Evolutionary conservation across 1,140 invertebrate species (phyloP).

Genomic region (Leptinotarsa texana): DNA sequence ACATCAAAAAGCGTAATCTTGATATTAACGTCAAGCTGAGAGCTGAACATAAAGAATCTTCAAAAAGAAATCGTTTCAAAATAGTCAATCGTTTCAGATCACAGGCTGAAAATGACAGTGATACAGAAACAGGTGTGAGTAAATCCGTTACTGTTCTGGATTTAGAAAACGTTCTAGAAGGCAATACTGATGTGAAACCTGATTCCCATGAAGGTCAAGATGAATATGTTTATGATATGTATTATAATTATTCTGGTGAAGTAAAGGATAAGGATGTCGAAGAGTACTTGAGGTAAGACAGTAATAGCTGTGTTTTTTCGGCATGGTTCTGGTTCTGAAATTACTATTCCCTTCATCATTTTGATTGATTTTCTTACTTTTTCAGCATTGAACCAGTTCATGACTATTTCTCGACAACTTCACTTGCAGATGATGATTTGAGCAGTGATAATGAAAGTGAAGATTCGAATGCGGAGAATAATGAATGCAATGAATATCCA

Average conservation of each 20-base stretch:
- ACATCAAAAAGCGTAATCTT: constrained; percentile 56
- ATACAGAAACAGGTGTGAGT: constrained; percentile 26
- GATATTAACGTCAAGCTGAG: constrained; percentile 58
- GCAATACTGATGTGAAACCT: constrained; percentile 27
- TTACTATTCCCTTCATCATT: too few relatives aligned
- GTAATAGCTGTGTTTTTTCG: constrained; percentile 33
- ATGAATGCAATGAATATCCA: constrained; percentile 64
- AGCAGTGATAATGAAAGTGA: constrained; percentile 56
- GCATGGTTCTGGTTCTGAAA: too few relatives aligned
- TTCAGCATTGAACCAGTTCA: constrained; percentile 51
- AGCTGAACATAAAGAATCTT: constrained; percentile 54
- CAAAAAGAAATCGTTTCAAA: constrained; percentile 58
- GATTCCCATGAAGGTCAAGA: constrained; percentile 36
- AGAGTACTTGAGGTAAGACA: constrained; percentile 43
- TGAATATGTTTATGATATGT: constrained; percentile 62
- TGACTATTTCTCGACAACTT: constrained; percentile 59
- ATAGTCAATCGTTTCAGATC: constrained; percentile 56
- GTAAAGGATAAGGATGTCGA: constrained; percentile 60
- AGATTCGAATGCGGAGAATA: constrained; percentile 64
- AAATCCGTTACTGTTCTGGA: constrained; percentile 52
- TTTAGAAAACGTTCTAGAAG: constrained; percentile 50
- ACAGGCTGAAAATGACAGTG: constrained; percentile 17
- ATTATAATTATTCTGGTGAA: constrained; percentile 59
- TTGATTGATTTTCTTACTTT: background rate
- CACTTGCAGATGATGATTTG: constrained; percentile 54